Evolutionary conservation across 2,888 invertebrate species (phyloP), one percentile per base, ranked within the genome.

Genomic region (Caenorhabditis sp.): DNA sequence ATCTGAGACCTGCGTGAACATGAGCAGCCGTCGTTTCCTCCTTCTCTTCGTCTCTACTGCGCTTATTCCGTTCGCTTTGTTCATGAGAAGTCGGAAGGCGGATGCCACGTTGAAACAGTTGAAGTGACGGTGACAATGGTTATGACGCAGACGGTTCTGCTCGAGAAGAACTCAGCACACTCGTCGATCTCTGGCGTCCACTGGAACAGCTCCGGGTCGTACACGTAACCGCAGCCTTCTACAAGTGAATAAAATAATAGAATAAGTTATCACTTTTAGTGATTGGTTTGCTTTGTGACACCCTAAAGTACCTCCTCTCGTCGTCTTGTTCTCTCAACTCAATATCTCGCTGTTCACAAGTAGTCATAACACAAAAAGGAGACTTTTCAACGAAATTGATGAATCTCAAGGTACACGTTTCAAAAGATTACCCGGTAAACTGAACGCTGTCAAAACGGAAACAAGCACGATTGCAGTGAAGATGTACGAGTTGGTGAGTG

Each of bases 211-310:
- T 63, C 45, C 4, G 73, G 73, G 32, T 73, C 53, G 46, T 37
- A 73, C 0, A 73, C 50, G 43, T 66, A 73, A 3, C 73, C 73
- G 20, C 65, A 65, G 8, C 45, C 46, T 35, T 59, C 73, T 58
- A 43, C n/a, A 53, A 43, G 11, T n/a, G n/a, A n/a, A n/a, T n/a
- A n/a, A n/a, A n/a, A n/a, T n/a, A n/a, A n/a, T n/a, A n/a, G n/a
- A n/a, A n/a, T n/a, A n/a, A n/a, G n/a, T n/a, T n/a, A n/a, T n/a
- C n/a, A n/a, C n/a, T n/a, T n/a, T n/a, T n/a, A n/a, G n/a, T n/a
- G n/a, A n/a, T n/a, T n/a, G n/a, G n/a, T n/a, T n/a, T n/a, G n/a
- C n/a, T n/a, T n/a, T n/a, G n/a, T n/a, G n/a, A n/a, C n/a, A n/a
- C n/a, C n/a, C n/a, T n/a, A n/a, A n/a, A n/a, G n/a, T n/a, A n/a